Evolutionary conservation across 2,113 vertebrate genomes (phyloP).

Genomic region (Notiomystis cincta): DNA sequence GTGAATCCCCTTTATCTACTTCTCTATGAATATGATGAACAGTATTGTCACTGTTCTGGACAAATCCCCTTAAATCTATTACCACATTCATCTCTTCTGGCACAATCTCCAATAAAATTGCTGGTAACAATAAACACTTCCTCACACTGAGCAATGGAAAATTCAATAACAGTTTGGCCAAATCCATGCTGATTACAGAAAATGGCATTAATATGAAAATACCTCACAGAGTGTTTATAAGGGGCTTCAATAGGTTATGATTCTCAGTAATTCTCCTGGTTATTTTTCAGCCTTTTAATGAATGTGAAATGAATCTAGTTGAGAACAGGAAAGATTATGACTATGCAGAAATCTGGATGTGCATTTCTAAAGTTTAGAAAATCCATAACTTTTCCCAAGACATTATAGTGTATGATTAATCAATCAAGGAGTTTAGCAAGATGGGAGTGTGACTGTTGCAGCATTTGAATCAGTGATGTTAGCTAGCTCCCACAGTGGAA

Average conservation of each 20-base stretch:
- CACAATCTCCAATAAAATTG: constrained; percentile 22
- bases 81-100: constrained; percentile 17
- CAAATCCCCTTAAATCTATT: neutral
- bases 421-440: neutral
- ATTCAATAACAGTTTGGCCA: constrained; percentile 51
- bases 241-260: too few species aligned
- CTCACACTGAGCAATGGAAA: constrained; percentile 51
- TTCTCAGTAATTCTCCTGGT: constrained; percentile 15
- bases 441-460: neutral
- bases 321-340: neutral
- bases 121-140: constrained; percentile 31
- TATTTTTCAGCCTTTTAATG: neutral
- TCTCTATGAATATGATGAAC: neutral
- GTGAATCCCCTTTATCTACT: neutral
- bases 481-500: neutral
- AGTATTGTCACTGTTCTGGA: neutral
- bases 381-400: neutral
- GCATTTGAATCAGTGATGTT: neutral
- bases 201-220: constrained; percentile 43
- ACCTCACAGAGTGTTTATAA: too few species aligned
- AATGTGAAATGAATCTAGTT: neutral
- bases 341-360: neutral
- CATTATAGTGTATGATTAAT: neutral
- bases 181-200: constrained; percentile 48
- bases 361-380: neutral